Evolutionary conservation across 2,888 invertebrate genomes (phyloP).

Genomic region (Euzetes globulus): DNA sequence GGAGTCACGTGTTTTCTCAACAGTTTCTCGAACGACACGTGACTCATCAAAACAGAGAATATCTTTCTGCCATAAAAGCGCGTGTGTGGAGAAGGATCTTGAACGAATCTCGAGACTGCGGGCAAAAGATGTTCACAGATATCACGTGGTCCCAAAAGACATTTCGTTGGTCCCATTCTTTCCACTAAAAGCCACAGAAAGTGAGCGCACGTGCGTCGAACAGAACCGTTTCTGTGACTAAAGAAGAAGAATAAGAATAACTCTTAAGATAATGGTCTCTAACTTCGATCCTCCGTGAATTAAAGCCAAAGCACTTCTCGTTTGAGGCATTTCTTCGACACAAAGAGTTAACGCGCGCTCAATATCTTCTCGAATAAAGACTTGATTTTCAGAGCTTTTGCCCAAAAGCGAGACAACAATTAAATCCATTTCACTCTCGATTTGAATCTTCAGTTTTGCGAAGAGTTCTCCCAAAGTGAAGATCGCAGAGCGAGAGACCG

Average conservation of each 20-base stretch:
- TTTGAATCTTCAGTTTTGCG: conserved; percentile 49
- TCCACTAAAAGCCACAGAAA: conserved; percentile 65
- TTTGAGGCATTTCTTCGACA: conserved; percentile 64
- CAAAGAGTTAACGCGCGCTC: conserved; percentile 70
- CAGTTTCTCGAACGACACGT: conserved; percentile 65
- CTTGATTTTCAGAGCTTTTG: conserved; percentile 86
- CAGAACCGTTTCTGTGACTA: conserved; percentile 75
- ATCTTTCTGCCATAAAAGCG: conserved; percentile 72
- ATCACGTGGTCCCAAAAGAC: conserved; percentile 66
- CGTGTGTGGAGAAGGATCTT: conserved; percentile 78
- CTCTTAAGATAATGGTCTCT: background rate
- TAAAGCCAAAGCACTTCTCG: conserved; percentile 47
- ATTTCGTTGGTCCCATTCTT: conserved; percentile 63
- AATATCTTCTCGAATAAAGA: conserved; percentile 82
- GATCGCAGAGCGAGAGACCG: conserved; percentile 83
- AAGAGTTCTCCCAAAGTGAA: conserved; percentile 72
- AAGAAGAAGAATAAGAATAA: conserved; percentile 10
- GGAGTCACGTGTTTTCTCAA: conserved; percentile 71
- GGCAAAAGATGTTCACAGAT: conserved; percentile 68
- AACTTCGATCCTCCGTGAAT: conserved; percentile 48
- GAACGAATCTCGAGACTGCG: conserved; percentile 70
- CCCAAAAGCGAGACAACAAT: conserved; percentile 70
- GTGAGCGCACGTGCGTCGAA: conserved; percentile 73
- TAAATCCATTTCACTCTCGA: conserved; percentile 75
- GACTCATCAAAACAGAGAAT: conserved; percentile 62